Evolutionary conservation across 2,113 vertebrate species (phyloP).

Genomic region (Proterorhinus semilunaris): DNA sequence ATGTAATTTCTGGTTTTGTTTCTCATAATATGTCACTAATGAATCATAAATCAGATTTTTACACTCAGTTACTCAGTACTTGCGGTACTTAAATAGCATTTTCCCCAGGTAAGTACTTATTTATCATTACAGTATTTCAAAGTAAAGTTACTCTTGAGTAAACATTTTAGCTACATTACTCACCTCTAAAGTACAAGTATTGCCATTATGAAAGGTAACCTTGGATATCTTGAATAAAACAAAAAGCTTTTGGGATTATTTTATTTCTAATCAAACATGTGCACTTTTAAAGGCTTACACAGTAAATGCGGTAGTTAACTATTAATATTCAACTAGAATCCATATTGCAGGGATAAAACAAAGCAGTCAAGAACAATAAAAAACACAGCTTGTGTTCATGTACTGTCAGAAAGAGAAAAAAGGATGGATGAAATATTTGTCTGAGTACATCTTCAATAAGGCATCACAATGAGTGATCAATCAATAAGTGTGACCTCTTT

Average conservation of each 20-base stretch:
- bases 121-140: no score
- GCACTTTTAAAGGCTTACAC: slow-evolving; percentile 61
- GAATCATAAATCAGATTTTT: no score
- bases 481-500: slow-evolving; percentile 49
- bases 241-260: slow-evolving; percentile 37
- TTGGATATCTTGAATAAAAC: no score
- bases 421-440: slow-evolving; percentile 27
- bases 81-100: no score
- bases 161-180: no score
- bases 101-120: no score
- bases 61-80: no score
- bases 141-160: no score
- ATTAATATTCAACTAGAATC: slow-evolving; percentile 17
- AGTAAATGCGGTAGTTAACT: slow-evolving; percentile 66
- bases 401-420: not conserved
- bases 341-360: slow-evolving; percentile 16
- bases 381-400: not conserved
- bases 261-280: slow-evolving; percentile 63
- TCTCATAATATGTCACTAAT: no score
- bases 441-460: slow-evolving; percentile 45
- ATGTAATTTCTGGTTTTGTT: no score
- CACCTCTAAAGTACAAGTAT: no score
- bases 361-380: slow-evolving; percentile 16
- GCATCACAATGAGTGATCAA: slow-evolving; percentile 32
- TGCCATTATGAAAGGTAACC: no score